A percentile compares a stretch with the other conserved stretches of the same genome.
Conservation (phyloP, 2,888 invertebrate genomes). For the Oasisia sp. region DNA sequence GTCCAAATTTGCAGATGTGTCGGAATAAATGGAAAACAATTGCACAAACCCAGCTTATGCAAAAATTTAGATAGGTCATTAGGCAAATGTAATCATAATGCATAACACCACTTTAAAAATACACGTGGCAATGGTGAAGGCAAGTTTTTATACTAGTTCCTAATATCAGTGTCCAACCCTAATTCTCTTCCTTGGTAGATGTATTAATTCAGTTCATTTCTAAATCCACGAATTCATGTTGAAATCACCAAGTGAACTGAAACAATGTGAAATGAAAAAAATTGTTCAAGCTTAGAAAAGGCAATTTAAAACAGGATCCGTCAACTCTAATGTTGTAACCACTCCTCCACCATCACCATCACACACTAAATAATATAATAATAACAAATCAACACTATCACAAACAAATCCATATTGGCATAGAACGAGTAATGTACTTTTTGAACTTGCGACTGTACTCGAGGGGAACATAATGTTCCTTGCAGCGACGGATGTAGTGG, state of each 20-base stretch:
- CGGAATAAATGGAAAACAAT: too few relatives aligned
- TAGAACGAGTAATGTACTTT: not conserved
- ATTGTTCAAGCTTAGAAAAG: too few relatives aligned
- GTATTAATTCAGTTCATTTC: too few relatives aligned
- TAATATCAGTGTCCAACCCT: not conserved
- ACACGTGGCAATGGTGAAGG: not conserved
- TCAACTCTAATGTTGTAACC: not conserved
- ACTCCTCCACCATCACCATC: not conserved
- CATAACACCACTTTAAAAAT: not conserved
- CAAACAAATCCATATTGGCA: not conserved
- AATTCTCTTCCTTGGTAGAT: too few relatives aligned
- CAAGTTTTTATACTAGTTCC: too few relatives aligned
- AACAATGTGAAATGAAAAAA: too few relatives aligned
- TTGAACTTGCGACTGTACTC: conserved; percentile 29
- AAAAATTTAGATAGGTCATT: too few relatives aligned
- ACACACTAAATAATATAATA: not conserved
- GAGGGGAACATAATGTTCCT: conserved; percentile 37
- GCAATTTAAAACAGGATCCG: too few relatives aligned
- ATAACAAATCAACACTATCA: not conserved
- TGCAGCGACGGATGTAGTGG: conserved; percentile 32
- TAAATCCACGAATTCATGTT: too few relatives aligned
- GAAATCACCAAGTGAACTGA: too few relatives aligned
- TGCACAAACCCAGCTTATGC: too few relatives aligned
- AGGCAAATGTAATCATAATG: not conserved
- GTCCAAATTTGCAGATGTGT: too few relatives aligned